These are phyloP conservation scores for Plemyria rubiginata DNA, from an alignment of 2,888 invertebrate genomes.

Conservation along the genomic window DNA sequence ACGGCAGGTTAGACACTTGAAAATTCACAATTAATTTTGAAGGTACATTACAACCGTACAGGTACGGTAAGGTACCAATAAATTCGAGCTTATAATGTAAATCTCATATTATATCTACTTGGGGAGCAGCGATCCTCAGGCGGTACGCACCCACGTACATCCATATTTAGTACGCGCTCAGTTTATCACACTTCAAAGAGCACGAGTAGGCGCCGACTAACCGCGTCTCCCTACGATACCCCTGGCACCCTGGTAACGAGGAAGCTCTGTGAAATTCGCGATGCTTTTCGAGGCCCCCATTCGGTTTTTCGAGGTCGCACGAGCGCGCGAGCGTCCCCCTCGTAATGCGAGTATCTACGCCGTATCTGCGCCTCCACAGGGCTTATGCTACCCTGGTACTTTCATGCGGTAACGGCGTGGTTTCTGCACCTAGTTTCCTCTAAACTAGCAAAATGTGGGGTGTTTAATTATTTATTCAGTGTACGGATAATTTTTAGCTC, in stretches of 20 bases:
- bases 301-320: constrained; percentile 80
- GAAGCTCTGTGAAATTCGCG: constrained; percentile 82
- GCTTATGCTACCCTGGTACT: constrained; percentile 53
- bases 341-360: constrained; percentile 59
- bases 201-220: constrained; percentile 70
- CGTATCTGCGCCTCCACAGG: constrained; percentile 46
- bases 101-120: constrained; percentile 37
- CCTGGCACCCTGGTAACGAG: constrained; percentile 68
- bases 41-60: constrained; percentile 24
- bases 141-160: constrained; percentile 59
- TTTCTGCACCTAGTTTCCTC: constrained; percentile 68
- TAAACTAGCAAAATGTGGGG: constrained; percentile 57
- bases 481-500: constrained; percentile 54
- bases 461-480: constrained; percentile 76
- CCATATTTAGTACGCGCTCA: constrained; percentile 71
- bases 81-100: constrained; percentile 40
- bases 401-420: constrained; percentile 55
- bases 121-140: constrained; percentile 47
- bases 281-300: constrained; percentile 76
- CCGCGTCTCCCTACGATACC: constrained; percentile 66
- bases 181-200: constrained; percentile 82
- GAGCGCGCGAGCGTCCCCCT: constrained; percentile 48
- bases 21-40: constrained; percentile 35
- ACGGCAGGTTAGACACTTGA: constrained; percentile 24
- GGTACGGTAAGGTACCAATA: constrained; percentile 30